Conservation (phyloP, 2,888 invertebrate species). For the Nowickia ferox region DNA sequence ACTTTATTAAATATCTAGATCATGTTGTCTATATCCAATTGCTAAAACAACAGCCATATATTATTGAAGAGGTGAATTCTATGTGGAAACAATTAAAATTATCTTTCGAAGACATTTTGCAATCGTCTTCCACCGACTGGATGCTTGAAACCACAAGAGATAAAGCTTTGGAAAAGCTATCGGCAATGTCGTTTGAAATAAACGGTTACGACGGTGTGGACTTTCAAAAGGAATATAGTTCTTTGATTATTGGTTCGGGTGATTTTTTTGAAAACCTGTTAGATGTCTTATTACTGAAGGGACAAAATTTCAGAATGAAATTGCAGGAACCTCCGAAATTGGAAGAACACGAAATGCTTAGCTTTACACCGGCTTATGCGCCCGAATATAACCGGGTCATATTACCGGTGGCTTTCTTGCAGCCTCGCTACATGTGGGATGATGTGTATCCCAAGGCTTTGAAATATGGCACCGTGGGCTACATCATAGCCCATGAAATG, state of each 20-base stretch:
- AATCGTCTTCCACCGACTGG: slow-evolving; percentile 72
- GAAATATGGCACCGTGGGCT: slow-evolving; percentile 79
- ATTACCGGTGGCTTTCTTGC: slow-evolving; percentile 77
- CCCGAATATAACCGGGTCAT: slow-evolving; percentile 76
- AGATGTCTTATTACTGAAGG: slow-evolving; percentile 75
- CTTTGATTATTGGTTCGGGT: slow-evolving; percentile 75
- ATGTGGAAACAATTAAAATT: slow-evolving; percentile 78
- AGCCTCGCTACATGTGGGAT: slow-evolving; percentile 80
- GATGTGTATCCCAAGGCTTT: slow-evolving; percentile 78
- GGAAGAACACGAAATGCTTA: slow-evolving; percentile 67
- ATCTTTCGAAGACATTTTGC: slow-evolving; percentile 75
- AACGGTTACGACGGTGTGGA: slow-evolving; percentile 73
- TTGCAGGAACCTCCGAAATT: slow-evolving; percentile 73
- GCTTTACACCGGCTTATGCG: slow-evolving; percentile 76
- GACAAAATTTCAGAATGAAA: slow-evolving; percentile 72
- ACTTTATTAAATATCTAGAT: slow-evolving; percentile 79
- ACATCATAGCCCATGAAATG: slow-evolving; percentile 79
- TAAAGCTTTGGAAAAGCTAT: slow-evolving; percentile 76
- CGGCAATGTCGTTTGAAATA: slow-evolving; percentile 77
- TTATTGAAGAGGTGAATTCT: slow-evolving; percentile 71
- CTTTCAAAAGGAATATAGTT: slow-evolving; percentile 75
- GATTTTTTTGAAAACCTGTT: slow-evolving; percentile 78
- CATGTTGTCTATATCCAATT: slow-evolving; percentile 76
- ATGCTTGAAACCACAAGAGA: slow-evolving; percentile 74
- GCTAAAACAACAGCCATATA: slow-evolving; percentile 41